Evolutionary conservation across 2,888 invertebrate genomes (phyloP), one percentile per base, ranked within the genome.

Genomic region (Ophion ventricosus): DNA sequence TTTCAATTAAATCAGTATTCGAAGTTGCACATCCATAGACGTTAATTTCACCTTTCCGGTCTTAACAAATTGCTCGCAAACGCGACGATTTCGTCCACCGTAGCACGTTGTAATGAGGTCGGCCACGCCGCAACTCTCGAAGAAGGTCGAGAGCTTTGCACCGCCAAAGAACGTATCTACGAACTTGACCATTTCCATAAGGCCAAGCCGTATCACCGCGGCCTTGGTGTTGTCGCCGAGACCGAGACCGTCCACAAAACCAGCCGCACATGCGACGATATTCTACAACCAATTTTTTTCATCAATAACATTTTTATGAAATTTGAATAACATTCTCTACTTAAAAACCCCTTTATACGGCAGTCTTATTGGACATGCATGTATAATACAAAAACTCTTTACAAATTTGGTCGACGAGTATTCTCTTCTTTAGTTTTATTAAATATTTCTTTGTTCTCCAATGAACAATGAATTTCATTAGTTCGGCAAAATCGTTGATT

Each of bases 51-150:
- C 93, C 94, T 96, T 96, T 88, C 95, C 95, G 70, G 94, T 94
- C 87, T 94, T 94, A 17, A 95, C 95, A 89, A 95, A 96, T 56
- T 95, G 95, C 87, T 95, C 96, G 63, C 95, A 95, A 67, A 96
- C 95, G 86, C 93, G 94, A 66, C 96, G 93, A 92, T 96, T 96
- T 85, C 96, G 92, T 20, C 96, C 96, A 61, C 96, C 96, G 88
- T 96, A 96, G 89, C 96, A 96, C 1, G 96, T 96, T 0, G 96
- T 96, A 81, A 96, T 95, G 35, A 96, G 93, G 93, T 96, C 96
- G 29, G 96, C 96, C 4, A 96, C 94, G n/a, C 96, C 96, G 89
- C 96, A 96, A 88, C 95, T 96, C 91, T 96, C 96, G 88, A 96
- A 94, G 90, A 96, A 96, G 2, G 96, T 96, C 20, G 94, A 92